Base-by-base conservation (phyloP, 2,888 invertebrate species). In the Diadegma fenestrale region DNA sequence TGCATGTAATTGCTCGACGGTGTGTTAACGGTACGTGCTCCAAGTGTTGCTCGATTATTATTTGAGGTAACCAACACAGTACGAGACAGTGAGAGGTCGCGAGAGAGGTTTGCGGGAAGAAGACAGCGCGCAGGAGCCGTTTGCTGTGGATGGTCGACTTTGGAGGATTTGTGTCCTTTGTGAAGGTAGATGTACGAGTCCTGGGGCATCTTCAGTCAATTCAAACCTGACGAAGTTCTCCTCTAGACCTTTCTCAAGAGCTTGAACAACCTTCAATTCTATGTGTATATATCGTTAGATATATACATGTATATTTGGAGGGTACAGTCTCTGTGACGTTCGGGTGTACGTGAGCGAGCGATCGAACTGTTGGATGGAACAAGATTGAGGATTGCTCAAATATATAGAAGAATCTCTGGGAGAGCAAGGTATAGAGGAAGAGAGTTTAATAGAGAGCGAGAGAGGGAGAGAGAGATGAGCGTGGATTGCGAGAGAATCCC, bases 321-420 rank as follows among this genome's bases (percentile, higher is more conserved):
- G 48, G 17, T 61, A 26, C 37, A 72, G 79, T 78, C 66, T 77
- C 26, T 45, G 69, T 54, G 64, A 51, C 81, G 68, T 63, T 75
- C n/a, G 78, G 64, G 69, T 63, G 30, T 85, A 78, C 81, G 68
- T 63, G 78, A 66, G 48, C 43, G 66, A 69, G 75, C 69, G 78
- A 79, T 85, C 85, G 81, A 79, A 71, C 78, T 45, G 51, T 69
- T 45, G 51, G 45, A 51, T 45, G 68, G 41, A 77, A 82, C 78
- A 63, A 78, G 72, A 79, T 30, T 69, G 69, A 61, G 45, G 68
- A 68, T 78, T 54, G 68, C 58, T 69, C 1, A 61, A 51, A 69
- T 61, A 51, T 69, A 45, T 61, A 30, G 48, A 33, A 30, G 69
- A 48, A 45, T 45, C 51, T 33, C 17, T 14, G 30, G 19, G 71